These are phyloP conservation scores for Brachionus koreanus DNA, from an alignment of 1,140 invertebrate genomes.

Conservation along the genomic window DNA sequence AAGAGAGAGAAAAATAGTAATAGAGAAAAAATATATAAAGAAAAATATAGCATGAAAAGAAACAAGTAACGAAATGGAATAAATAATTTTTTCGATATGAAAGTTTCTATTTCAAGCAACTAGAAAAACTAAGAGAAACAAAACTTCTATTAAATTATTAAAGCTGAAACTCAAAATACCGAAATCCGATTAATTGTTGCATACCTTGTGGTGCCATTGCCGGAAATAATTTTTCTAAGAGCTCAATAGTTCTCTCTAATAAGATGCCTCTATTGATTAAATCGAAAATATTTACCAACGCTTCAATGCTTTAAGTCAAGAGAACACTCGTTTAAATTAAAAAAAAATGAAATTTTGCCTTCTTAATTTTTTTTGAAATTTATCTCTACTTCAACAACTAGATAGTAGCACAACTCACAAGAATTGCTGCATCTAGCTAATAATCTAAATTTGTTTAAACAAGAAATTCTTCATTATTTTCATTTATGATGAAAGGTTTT, in stretches of 20 bases:
- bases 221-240: neutral
- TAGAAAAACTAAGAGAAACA: neutral
- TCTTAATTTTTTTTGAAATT: neutral
- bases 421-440: neutral
- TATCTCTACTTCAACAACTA: neutral
- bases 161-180: neutral
- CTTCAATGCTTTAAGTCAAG: neutral
- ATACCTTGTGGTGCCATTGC: neutral
- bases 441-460: constrained; percentile 26
- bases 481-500: constrained; percentile 1
- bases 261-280: neutral
- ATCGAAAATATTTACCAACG: neutral
- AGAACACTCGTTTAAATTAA: neutral
- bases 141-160: neutral
- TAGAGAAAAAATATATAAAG: neutral
- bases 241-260: neutral
- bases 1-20: neutral
- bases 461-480: constrained; percentile 40
- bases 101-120: neutral
- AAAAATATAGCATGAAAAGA: constrained; percentile 8
- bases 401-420: neutral
- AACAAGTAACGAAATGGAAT: constrained; percentile 16
- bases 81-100: neutral
- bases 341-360: neutral
- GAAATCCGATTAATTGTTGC: constrained; percentile 6